Evolutionary conservation across 2,888 invertebrate species (phyloP), one percentile per base, ranked within the genome.

Genomic region (Craniophora ligustri): DNA sequence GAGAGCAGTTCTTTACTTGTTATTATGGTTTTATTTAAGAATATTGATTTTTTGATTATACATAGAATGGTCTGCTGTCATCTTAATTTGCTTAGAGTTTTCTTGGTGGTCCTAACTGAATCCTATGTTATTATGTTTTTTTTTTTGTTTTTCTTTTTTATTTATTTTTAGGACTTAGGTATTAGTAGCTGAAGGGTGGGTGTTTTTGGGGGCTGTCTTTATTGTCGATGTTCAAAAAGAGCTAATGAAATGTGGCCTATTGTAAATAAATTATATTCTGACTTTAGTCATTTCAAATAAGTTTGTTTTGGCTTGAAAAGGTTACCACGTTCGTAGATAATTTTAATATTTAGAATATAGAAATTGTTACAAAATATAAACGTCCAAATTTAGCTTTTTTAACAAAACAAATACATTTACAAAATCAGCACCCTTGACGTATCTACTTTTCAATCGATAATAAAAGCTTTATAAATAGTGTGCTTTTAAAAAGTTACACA

Each of bases 1-100:
- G 49, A 67, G 62, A 73, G 67, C 73, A 70, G 59, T 49, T n/a
- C n/a, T n/a, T n/a, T 56, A 32, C 66, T 64, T 61, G 38, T 50
- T 53, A 44, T 39, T n/a, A n/a, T 58, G 8, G 56, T 56, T 40
- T 48, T 53, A 11, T 44, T 45, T 48, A 16, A 39, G 44, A 40
- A 35, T 0, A 15, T 59, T 46, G 4, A 34, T 38, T 67, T 21
- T 42, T n/a, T 26, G 23, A 47, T 13, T 44, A 14, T n/a, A n/a
- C n/a, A n/a, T 28, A 11, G 36, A 53, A 54, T 49, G 7, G 45
- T 54, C 44, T 55, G 35, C 49, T 64, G 26, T 60, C 10, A 35
- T 55, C 55, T 54, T 66, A 35, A 45, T 64, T 60, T 49, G 60
- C 55, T 28, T 5, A 14, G 41, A 13, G 28, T 35, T 66, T 54